Evolutionary conservation across 2,797 vertebrate species (phyloP).

Genomic region (Rhinophrynus dorsalis): DNA sequence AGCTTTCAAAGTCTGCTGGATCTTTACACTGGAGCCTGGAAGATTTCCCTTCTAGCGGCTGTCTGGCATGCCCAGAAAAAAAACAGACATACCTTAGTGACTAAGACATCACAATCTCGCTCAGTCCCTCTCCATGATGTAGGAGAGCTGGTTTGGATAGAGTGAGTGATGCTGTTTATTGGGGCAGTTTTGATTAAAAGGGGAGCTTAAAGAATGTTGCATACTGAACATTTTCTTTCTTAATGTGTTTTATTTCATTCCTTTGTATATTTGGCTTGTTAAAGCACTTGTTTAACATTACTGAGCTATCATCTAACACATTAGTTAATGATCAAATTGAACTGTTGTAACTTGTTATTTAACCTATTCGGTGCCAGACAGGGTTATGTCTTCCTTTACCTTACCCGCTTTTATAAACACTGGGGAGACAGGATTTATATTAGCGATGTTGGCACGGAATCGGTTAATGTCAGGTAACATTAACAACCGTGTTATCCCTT

Average conservation of each 20-base stretch:
- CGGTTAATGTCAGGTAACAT: background rate
- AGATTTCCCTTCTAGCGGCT: background rate
- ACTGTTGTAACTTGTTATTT: background rate
- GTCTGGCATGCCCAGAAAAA: background rate
- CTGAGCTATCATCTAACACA: constrained; percentile 38
- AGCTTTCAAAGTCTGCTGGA: constrained; percentile 13
- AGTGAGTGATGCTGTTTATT: constrained; percentile 11
- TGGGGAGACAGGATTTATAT: background rate
- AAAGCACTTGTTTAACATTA: constrained; percentile 34
- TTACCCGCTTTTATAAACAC: too few relatives aligned
- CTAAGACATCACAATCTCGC: constrained; percentile 35
- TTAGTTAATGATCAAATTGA: background rate
- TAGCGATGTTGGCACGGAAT: background rate
- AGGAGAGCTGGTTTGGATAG: constrained; percentile 45
- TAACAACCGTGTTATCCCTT: background rate
- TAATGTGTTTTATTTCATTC: constrained; percentile 16
- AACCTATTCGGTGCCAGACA: background rate
- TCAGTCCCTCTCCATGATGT: constrained; percentile 36
- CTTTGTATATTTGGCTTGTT: constrained; percentile 28
- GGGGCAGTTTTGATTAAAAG: background rate
- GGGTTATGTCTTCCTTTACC: background rate
- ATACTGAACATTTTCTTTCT: background rate
- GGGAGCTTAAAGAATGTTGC: background rate
- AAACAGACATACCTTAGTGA: constrained; percentile 4
- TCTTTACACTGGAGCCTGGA: constrained; percentile 29